Conservation (phyloP, 2,113 vertebrate species). For the Perognathus longimembris region DNA sequence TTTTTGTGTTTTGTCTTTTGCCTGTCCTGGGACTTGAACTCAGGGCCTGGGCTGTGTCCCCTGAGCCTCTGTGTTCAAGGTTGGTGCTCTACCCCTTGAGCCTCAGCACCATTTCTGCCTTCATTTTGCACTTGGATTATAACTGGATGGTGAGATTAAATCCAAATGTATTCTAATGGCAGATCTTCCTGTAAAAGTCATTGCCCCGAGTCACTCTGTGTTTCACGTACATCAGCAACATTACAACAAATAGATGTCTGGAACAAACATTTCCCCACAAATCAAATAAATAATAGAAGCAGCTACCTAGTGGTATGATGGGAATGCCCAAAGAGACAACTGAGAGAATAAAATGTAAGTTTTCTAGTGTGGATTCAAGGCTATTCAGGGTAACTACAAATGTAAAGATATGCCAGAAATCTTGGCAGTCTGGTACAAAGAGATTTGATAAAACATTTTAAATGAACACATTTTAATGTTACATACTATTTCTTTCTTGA, state of each 20-base stretch:
- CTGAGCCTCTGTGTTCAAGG: too few relatives aligned
- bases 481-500: neutral
- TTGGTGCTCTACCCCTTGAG: too few relatives aligned
- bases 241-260: slow-evolving; percentile 56
- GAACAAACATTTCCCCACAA: slow-evolving; percentile 47
- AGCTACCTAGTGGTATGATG: neutral
- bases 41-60: too few relatives aligned
- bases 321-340: slow-evolving; percentile 63
- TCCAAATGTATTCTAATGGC: slow-evolving; percentile 21
- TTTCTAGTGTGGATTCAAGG: neutral
- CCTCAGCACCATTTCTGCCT: too few relatives aligned
- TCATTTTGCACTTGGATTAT: slow-evolving; percentile 53
- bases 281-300: slow-evolving; percentile 36
- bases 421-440: slow-evolving; percentile 16
- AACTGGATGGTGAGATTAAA: neutral
- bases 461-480: neutral
- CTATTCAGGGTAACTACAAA: slow-evolving; percentile 26
- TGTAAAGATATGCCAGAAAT: slow-evolving; percentile 54
- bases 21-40: too few relatives aligned
- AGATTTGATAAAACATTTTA: slow-evolving; percentile 37
- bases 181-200: slow-evolving; percentile 63
- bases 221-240: slow-evolving; percentile 47
- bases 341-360: neutral
- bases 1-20: too few relatives aligned
- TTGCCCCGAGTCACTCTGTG: slow-evolving; percentile 60